Conservation (phyloP, 2,888 invertebrate genomes). For the Polydrusus cervinus region DNA sequence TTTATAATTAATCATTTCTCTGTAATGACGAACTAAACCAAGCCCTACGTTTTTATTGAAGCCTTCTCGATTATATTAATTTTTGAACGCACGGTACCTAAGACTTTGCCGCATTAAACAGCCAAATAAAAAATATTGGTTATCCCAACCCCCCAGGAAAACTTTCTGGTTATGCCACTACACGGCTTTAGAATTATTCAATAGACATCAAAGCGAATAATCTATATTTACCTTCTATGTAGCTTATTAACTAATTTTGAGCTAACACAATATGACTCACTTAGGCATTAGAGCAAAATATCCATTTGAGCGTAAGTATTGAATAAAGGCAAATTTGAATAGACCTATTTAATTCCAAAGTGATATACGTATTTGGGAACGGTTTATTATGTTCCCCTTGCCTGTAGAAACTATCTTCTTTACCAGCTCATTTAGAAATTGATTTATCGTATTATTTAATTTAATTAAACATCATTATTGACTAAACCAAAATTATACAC, state of each 20-base stretch:
- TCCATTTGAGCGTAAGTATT: background rate
- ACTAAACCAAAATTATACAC: too few species aligned
- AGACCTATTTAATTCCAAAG: background rate
- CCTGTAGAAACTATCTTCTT: background rate
- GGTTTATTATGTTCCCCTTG: background rate
- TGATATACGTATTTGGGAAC: background rate
- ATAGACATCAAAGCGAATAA: too few species aligned
- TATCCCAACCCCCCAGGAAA: too few species aligned
- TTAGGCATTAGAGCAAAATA: background rate
- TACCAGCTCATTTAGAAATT: background rate
- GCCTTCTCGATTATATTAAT: too few species aligned
- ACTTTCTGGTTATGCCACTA: too few species aligned
- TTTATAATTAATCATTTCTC: too few species aligned
- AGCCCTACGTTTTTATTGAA: too few species aligned
- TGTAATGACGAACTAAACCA: too few species aligned
- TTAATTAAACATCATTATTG: too few species aligned
- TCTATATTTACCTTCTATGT: background rate
- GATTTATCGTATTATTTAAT: background rate
- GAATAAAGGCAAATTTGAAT: background rate
- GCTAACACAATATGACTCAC: conserved; percentile 4
- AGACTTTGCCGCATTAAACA: too few species aligned
- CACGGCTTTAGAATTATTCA: background rate
- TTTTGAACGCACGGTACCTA: too few species aligned
- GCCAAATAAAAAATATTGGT: too few species aligned
- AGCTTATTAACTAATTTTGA: conserved; percentile 1